These are phyloP conservation scores for Ochropleura plecta DNA, from an alignment of 2,888 invertebrate species.

Conservation along the genomic window DNA sequence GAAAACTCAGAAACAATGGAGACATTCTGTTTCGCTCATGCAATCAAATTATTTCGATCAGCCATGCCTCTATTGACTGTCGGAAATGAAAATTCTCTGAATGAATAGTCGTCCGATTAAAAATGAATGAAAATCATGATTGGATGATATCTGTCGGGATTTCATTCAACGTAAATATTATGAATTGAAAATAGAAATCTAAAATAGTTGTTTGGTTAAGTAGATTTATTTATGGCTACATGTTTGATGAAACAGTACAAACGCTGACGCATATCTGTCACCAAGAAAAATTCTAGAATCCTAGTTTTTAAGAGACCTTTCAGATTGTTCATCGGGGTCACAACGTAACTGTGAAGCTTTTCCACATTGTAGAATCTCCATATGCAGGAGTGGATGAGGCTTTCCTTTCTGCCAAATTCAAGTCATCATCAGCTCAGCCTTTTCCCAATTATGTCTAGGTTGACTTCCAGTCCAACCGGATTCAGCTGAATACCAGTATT, in stretches of 20 bases:
- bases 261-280: not conserved
- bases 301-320: not conserved
- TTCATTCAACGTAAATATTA: conserved; percentile 1
- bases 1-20: not conserved
- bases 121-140: conserved; percentile 49
- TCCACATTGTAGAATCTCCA: not conserved
- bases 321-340: not conserved
- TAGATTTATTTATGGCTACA: not conserved
- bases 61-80: conserved; percentile 30
- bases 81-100: conserved; percentile 51
- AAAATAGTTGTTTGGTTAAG: not conserved
- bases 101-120: conserved; percentile 44
- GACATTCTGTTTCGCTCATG: conserved; percentile 9
- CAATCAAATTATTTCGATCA: conserved; percentile 34
- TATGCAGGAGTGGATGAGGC: no score
- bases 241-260: not conserved
- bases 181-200: not conserved
- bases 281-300: not conserved
- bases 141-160: conserved; percentile 38
- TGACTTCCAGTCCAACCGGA: not conserved
- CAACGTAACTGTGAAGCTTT: not conserved
- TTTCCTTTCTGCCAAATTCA: not conserved
- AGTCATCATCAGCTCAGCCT: not conserved
- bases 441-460: not conserved
- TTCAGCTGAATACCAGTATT: not conserved